A percentile compares a stretch with the other conserved stretches of the same genome.
phyloP scores from a whole-genome alignment of 2,888 invertebrate species.

The Tenthredo livida region DNA sequence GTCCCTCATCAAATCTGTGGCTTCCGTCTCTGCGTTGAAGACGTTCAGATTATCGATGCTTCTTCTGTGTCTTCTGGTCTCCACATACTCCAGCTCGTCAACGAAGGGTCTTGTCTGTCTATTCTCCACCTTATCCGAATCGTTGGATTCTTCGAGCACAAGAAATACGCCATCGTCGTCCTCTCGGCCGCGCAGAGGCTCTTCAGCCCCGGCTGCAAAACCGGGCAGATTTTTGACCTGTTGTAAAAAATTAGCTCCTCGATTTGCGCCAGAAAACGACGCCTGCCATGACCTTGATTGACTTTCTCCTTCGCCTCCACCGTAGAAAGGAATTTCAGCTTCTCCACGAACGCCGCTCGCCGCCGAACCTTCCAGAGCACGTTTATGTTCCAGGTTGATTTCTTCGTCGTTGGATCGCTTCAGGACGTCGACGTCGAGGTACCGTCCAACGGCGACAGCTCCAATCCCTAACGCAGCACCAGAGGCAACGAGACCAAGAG shows the following conservation, averaged over 20 bases:
- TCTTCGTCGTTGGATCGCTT: conserved; percentile 79
- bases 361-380: conserved; percentile 76
- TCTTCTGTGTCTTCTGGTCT: conserved; percentile 56
- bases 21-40: conserved; percentile 57
- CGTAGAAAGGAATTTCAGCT: conserved; percentile 44
- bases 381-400: conserved; percentile 81
- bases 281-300: conserved; percentile 54
- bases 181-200: conserved; percentile 23
- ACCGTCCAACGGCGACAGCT: conserved; percentile 88
- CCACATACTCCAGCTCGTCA: conserved; percentile 49
- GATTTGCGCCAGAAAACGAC: conserved; percentile 7
- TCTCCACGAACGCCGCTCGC: background rate
- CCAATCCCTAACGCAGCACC: conserved; percentile 91
- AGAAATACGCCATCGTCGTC: conserved; percentile 58
- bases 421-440: conserved; percentile 84
- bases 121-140: conserved; percentile 56
- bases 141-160: conserved; percentile 59
- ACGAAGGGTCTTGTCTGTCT: conserved; percentile 52
- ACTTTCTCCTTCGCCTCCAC: conserved; percentile 32
- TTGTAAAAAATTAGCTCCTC: conserved; percentile 13
- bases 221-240: background rate
- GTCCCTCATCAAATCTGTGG: conserved; percentile 55
- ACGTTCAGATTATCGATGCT: conserved; percentile 62
- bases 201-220: background rate
- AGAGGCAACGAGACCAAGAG: conserved; percentile 89